Conservation (phyloP, 2,797 vertebrate genomes). For the Prionace glauca region DNA sequence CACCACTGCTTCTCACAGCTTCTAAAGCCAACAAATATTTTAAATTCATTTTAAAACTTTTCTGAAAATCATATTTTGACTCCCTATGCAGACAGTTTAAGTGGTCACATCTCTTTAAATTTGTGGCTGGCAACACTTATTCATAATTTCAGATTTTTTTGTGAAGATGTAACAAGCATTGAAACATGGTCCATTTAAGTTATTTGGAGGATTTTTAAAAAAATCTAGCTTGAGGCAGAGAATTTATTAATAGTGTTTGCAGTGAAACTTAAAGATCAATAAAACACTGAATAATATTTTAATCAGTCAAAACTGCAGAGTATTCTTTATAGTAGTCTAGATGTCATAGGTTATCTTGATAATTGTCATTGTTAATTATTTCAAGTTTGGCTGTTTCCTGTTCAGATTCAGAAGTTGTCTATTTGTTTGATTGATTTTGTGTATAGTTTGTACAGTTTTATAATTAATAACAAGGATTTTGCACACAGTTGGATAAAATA, state of each 20-base stretch:
- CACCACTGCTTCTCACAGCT: background rate
- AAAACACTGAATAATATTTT: background rate
- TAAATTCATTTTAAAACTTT: background rate
- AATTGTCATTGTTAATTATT: background rate
- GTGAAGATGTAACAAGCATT: background rate
- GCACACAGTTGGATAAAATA: background rate
- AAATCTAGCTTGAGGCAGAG: background rate
- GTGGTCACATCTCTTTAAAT: no score
- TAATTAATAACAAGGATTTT: background rate
- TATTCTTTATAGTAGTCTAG: background rate
- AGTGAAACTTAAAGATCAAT: background rate
- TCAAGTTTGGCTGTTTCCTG: background rate
- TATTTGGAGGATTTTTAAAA: background rate
- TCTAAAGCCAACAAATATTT: background rate
- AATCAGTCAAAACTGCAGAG: background rate
- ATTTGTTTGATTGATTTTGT: background rate
- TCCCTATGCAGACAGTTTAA: background rate
- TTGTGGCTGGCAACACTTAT: background rate
- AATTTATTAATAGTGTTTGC: background rate
- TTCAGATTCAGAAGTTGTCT: background rate
- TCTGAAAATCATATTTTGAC: background rate
- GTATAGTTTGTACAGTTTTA: no score
- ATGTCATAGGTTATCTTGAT: background rate
- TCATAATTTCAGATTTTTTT: background rate
- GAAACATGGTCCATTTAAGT: background rate